Base-by-base conservation (phyloP, 2,888 invertebrate species). In the Latheticus oryzae region DNA sequence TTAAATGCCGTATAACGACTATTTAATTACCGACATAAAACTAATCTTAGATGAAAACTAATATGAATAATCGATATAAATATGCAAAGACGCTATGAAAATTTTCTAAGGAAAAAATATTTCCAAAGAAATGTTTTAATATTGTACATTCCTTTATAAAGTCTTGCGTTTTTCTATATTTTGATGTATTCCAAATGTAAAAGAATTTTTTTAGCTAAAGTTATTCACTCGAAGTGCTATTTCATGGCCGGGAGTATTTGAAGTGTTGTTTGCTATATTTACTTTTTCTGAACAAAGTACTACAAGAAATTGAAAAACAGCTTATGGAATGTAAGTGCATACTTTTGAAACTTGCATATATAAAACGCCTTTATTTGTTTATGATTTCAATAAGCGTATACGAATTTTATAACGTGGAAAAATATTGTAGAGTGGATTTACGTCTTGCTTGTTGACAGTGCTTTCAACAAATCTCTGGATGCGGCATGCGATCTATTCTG, bases 301-400 rank as follows among this genome's bases (percentile, higher is more conserved):
- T 11, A 12, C n/a, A 23, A 32, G 12, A 45, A 47, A 47, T 47
- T 47, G 47, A 21, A 47, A 47, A 47, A 47, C 47, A 8, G 28
- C 26, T 50, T 37, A 38, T 28, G 16, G 38, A 50, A 50, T 50
- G 50, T 38, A 38, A 50, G 37, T 50, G 50, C 37, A 50, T n/a
- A 17, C 12, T 28, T 38, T 24, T 38, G 19, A n/a, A 19, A 19
- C 38, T 32, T 42, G n/a, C 33, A 30, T 37, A 32, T 16, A 38
- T 12, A 24, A 55, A 55, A 47, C 16, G 56, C 42, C 24, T 56
- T 21, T 38, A 52, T 43, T 57, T 52, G 50, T 52, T 45, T 37
- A 52, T 52, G 51, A 52, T 57, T 57, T 57, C 45, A 45, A 50
- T 57, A 52, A 51, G 51, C 43, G 30, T 37, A 45, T 37, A 32